Conservation (phyloP, 1,140 invertebrate genomes). For the Diorhabda carinulata region DNA sequence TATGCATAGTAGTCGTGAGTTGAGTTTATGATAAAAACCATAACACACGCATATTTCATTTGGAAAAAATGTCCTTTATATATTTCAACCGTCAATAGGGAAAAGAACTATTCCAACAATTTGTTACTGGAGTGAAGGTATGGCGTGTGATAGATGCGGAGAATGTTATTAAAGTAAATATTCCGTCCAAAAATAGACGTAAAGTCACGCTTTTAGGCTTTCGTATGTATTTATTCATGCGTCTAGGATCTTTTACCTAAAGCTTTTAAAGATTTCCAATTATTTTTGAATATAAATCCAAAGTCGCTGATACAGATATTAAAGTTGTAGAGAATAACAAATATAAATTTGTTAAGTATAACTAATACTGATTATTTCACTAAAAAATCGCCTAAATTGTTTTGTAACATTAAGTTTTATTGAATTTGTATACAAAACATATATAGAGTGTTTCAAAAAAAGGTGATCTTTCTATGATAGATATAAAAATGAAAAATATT, state of each 20-base stretch:
- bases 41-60: not conserved
- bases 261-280: no score
- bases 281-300: no score
- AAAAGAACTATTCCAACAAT: not conserved
- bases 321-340: no score
- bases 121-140: not conserved
- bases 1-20: not conserved
- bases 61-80: not conserved
- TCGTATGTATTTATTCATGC: not conserved
- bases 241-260: not conserved
- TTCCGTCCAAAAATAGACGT: not conserved
- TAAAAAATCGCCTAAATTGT: no score
- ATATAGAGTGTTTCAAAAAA: no score
- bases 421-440: no score
- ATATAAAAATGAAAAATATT: no score
- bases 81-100: not conserved
- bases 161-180: constrained; percentile 1
- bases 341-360: no score
- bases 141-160: constrained; percentile 1
- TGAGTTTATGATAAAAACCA: not conserved
- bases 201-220: not conserved
- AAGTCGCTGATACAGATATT: no score
- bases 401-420: no score
- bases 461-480: no score
- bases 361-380: no score